phyloP scores from a whole-genome alignment of 1,140 invertebrate genomes.

The Zaprionus nigranus region DNA sequence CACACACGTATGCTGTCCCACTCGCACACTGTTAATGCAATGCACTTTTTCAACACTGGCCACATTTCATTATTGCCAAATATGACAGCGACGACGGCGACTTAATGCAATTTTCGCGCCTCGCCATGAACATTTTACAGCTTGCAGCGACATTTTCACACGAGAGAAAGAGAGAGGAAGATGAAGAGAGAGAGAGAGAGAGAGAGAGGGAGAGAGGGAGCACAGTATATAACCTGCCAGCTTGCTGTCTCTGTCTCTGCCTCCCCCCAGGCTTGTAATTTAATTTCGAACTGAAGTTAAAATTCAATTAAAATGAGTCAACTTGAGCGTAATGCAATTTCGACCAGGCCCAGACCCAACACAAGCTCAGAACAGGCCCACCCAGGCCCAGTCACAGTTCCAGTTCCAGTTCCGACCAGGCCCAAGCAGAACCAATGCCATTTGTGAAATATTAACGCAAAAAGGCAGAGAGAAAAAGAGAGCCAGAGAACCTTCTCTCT shows the following conservation, averaged over 20 bases:
- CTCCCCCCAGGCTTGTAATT: slow-evolving; percentile 67
- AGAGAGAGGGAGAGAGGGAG: neutral
- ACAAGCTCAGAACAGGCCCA: neutral
- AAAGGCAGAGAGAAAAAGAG: slow-evolving; percentile 53
- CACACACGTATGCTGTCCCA: neutral
- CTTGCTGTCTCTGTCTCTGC: slow-evolving; percentile 40
- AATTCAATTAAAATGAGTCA: slow-evolving; percentile 83
- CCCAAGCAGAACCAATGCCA: slow-evolving; percentile 70
- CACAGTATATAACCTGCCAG: neutral
- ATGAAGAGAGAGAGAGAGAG: neutral
- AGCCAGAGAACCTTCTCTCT: neutral
- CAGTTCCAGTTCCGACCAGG: neutral
- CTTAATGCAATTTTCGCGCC: slow-evolving; percentile 60
- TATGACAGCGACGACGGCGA: slow-evolving; percentile 31
- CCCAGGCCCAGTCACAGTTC: neutral
- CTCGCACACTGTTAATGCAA: neutral
- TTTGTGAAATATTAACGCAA: slow-evolving; percentile 82
- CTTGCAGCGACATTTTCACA: slow-evolving; percentile 53
- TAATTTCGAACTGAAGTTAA: slow-evolving; percentile 83
- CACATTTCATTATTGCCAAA: slow-evolving; percentile 47
- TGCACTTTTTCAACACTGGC: slow-evolving; percentile 27
- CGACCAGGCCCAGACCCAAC: neutral
- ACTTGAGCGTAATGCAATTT: slow-evolving; percentile 83
- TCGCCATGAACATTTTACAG: slow-evolving; percentile 61
- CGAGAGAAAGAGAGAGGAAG: neutral